Evolutionary conservation across 64 coral and sea anemone genomes (phyloP), one percentile per base, ranked within the genome.

Genomic region (Catalaphyllia jardinei): DNA sequence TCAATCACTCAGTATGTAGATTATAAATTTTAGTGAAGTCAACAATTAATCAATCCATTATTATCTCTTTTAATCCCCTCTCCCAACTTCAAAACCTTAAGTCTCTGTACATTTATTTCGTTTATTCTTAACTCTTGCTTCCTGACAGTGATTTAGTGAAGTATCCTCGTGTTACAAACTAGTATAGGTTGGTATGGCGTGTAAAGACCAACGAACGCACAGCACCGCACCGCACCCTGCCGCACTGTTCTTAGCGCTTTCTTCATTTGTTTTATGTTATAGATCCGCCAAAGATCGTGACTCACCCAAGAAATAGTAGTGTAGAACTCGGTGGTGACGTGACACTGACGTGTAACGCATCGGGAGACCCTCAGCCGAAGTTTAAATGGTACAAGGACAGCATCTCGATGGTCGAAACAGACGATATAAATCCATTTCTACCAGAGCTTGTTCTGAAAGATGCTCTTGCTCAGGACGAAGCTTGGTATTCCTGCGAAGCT

Each of bases 311-410:
- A 4, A 90, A 96, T 72, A 87, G 87, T 5, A 92, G 91, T 10
- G 91, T 88, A 2, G 50, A 67, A 13, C 7, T 87, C 16, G 91
- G 82, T 73, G 76, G 83, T 13, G 93, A 27, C 3, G 76, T 82
- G 2, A 80, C 54, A 30, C 61, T 96, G 22, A 54, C 73, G 25
- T 96, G 94, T 31, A 86, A 39, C 4, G 94, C 91, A 3, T 82
- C 81, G 2, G 94, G 94, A 10, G 94, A 93, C 18, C 94, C 94
- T 31, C 67, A 52, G 0, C 87, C 92, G 0, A 72, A 12, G 9
- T 93, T 93, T 62, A 38, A 55, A 8, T 96, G 94, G 94, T 88
- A 60, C 83, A 96, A 93, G 61, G 73, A 91, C 62, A 63, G 46
- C 3, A 77, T 61, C 7, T 9, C 29, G 10, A 86, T 96, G 25